Percentiles rank a stretch among this genome's conserved stretches.
Conservation (phyloP, 2,113 vertebrate species). For the Malaclemys terrapin region DNA sequence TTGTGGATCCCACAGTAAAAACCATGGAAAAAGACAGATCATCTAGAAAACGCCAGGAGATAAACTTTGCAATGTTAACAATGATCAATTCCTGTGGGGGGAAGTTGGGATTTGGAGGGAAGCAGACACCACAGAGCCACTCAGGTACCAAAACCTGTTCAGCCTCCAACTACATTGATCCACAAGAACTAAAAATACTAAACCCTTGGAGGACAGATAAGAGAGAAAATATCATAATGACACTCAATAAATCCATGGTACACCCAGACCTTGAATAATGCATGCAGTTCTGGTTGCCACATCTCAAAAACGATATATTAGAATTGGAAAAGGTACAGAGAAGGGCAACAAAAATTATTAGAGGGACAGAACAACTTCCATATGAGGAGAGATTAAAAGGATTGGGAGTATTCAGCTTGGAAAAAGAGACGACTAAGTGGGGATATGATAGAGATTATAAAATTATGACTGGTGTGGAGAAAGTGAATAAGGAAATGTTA, state of each 20-base stretch:
- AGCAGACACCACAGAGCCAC: not conserved
- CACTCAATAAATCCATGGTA: not conserved
- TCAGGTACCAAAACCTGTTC: not conserved
- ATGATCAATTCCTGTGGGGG: not conserved
- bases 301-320: not conserved
- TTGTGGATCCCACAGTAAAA: not conserved
- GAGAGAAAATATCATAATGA: not conserved
- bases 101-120: not conserved
- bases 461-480: not conserved
- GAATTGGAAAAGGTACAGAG: not conserved
- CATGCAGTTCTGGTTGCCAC: not conserved
- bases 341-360: not conserved
- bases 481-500: not conserved
- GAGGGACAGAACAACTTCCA: not conserved
- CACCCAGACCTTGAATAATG: not conserved
- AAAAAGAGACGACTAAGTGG: not conserved
- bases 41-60: not conserved
- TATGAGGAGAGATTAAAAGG: not conserved
- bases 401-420: not conserved
- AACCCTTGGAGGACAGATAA: not conserved
- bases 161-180: not conserved
- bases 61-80: not conserved
- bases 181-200: not conserved
- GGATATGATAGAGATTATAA: not conserved
- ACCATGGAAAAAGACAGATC: not conserved